Base-by-base conservation (phyloP, 2,888 invertebrate genomes). In the Apomyelois bistriatella region DNA sequence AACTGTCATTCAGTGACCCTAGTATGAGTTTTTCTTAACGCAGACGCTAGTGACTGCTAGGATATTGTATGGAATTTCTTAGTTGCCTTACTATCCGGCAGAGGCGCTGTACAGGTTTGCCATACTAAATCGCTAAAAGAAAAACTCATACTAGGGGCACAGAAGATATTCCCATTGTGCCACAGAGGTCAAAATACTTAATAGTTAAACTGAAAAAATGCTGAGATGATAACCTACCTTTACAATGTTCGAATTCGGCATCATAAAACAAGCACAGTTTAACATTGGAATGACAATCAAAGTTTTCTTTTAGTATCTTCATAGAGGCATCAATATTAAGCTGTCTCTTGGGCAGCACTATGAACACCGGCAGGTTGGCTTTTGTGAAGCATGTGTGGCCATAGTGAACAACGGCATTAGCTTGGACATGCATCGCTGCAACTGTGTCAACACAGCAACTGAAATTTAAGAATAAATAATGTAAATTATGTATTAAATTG, bases 381-480 rank as follows among this genome's bases (percentile, higher is more conserved):
- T 94, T 94, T 30, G 96, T 95, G 60, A 97, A 93, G 80, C 99
- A 99, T 0, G 95, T 93, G 69, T 94, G 95, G 0, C 99, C 99
- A 82, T 96, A 99, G 81, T 99, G 99, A 52, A 99, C 92, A 1
- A 99, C 88, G 30, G 95, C 94, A 82, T 98, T 96, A 0, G 95
- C 95, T 53, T 93, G 91, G 5, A 97, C 93, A 80, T 99, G 99
- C 77, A 95, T 94, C 0, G 98, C 97, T 1, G 98, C 95, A 32
- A 98, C 94, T 68, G 95, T 95, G 80, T 98, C 97, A 1, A 97
- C 93, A 77, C 98, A 98, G 79, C 97, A 98, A 78, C 97, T 97
- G 79, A 61, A 90, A 74, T 17, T 36, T 12, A 13, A 38, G 12
- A 37, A n/a, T n/a, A n/a, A n/a, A n/a, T n/a, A n/a, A n/a, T n/a